These are phyloP conservation scores for Acheta domesticus DNA, from an alignment of 2,888 invertebrate species.

Conservation along the genomic window DNA sequence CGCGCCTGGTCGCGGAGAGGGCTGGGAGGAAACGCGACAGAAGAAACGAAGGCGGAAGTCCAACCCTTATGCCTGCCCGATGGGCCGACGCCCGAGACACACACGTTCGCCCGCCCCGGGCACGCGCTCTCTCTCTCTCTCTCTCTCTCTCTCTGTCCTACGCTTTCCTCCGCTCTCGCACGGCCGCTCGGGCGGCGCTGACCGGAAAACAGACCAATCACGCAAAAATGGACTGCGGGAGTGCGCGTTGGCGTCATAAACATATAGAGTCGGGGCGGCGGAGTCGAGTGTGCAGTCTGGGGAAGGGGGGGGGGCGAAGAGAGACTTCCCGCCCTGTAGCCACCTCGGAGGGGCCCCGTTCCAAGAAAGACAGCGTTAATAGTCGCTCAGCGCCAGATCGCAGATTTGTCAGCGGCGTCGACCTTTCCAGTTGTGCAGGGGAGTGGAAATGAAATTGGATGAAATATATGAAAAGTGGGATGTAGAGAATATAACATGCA, in stretches of 20 bases:
- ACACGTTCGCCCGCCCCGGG: not conserved
- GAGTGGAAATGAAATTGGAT: too few relatives aligned
- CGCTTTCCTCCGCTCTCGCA: not conserved
- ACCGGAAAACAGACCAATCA: conserved; percentile 18
- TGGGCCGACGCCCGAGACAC: not conserved
- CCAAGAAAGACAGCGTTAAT: not conserved
- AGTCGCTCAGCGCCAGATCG: not conserved
- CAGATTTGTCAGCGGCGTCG: not conserved
- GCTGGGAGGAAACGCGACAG: too few relatives aligned
- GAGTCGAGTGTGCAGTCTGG: too few relatives aligned
- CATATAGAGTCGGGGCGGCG: not conserved
- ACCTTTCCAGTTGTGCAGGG: not conserved
- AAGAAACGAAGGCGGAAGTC: too few relatives aligned
- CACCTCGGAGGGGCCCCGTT: too few relatives aligned
- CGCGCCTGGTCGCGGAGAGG: too few relatives aligned
- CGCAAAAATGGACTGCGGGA: conserved; percentile 1
- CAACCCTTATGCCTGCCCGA: not conserved
- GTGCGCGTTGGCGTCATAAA: not conserved
- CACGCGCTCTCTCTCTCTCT: not conserved
- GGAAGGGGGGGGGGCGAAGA: too few relatives aligned
- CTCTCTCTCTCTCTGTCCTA: too few relatives aligned
- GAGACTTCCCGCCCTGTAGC: too few relatives aligned
- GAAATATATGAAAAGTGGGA: too few relatives aligned
- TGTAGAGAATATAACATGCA: too few relatives aligned
- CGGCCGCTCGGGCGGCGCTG: not conserved